Evolutionary conservation across 30 jellyfish, hydroid and myxozoan genomes (phyloP), one percentile per base, ranked within the genome.

Genomic region (Hydractinia symbiolongicarpus): DNA sequence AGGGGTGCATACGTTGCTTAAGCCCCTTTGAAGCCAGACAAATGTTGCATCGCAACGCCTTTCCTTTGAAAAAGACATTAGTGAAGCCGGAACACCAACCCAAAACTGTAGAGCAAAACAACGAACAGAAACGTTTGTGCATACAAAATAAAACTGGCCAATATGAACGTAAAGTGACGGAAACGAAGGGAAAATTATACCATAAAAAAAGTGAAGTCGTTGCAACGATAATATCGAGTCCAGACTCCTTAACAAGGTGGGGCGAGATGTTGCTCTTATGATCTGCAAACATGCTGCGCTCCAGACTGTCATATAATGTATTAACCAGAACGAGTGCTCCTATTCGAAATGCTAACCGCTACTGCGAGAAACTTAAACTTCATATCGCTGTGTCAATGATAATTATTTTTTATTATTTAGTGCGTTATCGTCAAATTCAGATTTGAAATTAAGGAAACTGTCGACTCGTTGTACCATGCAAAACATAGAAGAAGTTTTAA

Each of bases 161-260:
- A 6, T 44, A 64, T 44, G 40, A 13, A 13, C 19, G 17, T 4
- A 64, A 64, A 64, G 40, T 7, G 7, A 51, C 74, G 17, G 44
- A 30, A 30, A 64, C 19, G 40, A 51, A 64, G 19, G 17, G 8
- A 7, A 13, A 51, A 13, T 13, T 44, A 6, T n/a, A 44, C 40
- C 74, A 64, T 51, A 6, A 44, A 13, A 64, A 64, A 64, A 6
- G 19, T 13, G 17, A 64, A n/a, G 16, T 64, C 7, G 40, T 64
- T n/a, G 74, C 74, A 64, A 64, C 52, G 19, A 64, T 64, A 7
- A 51, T 64, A n/a, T 64, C 74, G 40, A 64, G 52, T 44, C 74
- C 74, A 8, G 74, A 64, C 16, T 7, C 9, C 8, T 64, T 64
- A 64, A 7, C 40, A 64, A n/a, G 40, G 74, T 64, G 40, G 40